Base-by-base conservation (phyloP, 2,888 invertebrate species). In the Branchipolynoe longqiensis region DNA sequence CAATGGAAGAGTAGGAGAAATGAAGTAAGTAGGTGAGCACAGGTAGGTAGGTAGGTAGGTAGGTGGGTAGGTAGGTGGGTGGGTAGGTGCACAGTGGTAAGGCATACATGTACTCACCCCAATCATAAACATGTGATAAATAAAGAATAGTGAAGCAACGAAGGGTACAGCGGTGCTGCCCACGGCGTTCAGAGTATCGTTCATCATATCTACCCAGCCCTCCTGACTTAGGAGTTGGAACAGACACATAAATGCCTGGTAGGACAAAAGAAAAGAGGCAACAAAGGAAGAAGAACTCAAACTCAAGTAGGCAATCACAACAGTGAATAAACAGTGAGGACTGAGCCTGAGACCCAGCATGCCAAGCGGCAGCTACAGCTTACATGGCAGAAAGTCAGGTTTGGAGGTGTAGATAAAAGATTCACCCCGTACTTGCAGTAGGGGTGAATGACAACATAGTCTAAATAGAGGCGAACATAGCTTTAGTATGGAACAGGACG, bases 191-290 rank as follows among this genome's bases (percentile, higher is more conserved):
- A 93, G 90, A 14, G 92, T 89, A 22, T 90, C 91, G 40, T 90
- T 88, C 87, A 92, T 90, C 33, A 93, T 91, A 69, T 93, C 93
- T 31, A 91, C 90, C 93, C 94, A 94, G 82, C 93, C 93, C 87
- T 94, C 94, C 88, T 93, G 93, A 85, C 91, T 91, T 87, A 93
- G 89, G 86, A 93, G 92, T 90, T 92, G 92, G 90, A 93, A 94
- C 91, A 93, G 92, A 88, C 91, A 92, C 92, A 91, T 91, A 86
- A 93, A 90, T 25, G 94, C 93, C 94, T 93, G 74, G 69, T 58
- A 36, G 62, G 41, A 69, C n/a, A n/a, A n/a, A n/a, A n/a, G n/a
- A 85, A 83, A 64, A 74, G 33, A 83, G 69, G 48, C 54, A 84
- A 81, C 59, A 62, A 64, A 82, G n/a, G n/a, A n/a, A n/a, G 54